Evolutionary conservation across 2,888 invertebrate genomes (phyloP).

Genomic region (Halictus quadricinctus): DNA sequence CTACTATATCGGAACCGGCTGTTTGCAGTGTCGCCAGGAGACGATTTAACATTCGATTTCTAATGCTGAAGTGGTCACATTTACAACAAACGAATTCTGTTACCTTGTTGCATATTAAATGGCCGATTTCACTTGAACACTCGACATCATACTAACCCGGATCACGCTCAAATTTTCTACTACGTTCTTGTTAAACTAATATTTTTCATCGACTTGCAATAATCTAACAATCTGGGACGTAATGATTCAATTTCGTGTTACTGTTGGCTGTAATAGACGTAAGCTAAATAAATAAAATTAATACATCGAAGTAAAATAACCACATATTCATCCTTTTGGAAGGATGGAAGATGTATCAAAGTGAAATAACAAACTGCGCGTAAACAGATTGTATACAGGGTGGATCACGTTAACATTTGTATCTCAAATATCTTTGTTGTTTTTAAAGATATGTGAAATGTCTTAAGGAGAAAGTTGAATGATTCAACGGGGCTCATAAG

Average conservation of each 20-base stretch:
- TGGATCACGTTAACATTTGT: too few relatives aligned
- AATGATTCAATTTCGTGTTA: background rate
- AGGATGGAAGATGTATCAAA: background rate
- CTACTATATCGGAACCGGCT: constrained; percentile 55
- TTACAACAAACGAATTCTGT: background rate
- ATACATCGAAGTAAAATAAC: background rate
- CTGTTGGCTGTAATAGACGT: background rate
- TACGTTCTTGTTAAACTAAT: background rate
- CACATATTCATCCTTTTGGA: background rate
- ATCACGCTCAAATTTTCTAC: background rate
- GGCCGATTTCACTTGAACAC: background rate
- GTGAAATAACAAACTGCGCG: background rate
- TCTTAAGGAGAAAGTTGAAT: too few relatives aligned
- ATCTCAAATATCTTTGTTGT: too few relatives aligned
- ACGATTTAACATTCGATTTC: background rate
- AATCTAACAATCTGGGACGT: background rate
- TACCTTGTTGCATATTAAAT: background rate
- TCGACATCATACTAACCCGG: background rate
- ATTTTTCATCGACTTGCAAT: background rate
- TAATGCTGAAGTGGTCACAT: background rate
- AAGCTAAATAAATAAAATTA: background rate
- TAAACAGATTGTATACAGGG: background rate
- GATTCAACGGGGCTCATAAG: too few relatives aligned
- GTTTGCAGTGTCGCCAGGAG: constrained; percentile 21
- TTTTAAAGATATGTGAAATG: too few relatives aligned